Evolutionary conservation across 2,888 invertebrate genomes (phyloP).

Genomic region (Chalcosyrphus nemorum): DNA sequence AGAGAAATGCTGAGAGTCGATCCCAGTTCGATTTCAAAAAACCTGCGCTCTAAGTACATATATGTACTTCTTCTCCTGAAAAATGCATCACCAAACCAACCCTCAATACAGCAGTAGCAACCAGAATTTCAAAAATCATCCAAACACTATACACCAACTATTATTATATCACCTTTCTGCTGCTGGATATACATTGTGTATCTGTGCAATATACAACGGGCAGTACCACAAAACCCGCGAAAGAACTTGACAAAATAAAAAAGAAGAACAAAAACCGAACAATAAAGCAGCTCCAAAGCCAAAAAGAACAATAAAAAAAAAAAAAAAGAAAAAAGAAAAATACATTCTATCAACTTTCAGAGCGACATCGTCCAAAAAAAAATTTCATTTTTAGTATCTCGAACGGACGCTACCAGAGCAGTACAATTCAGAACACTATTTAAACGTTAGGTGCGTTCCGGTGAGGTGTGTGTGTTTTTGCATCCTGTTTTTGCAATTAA

Average conservation of each 20-base stretch:
- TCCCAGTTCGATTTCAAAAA: neutral
- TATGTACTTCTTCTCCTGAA: neutral
- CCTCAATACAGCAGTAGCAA: neutral
- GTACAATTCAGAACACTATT: conserved; percentile 41
- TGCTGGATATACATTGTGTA: conserved; percentile 47
- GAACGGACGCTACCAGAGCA: conserved; percentile 69
- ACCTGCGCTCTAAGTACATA: conserved; percentile 38
- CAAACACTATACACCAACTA: conserved; percentile 26
- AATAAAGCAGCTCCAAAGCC: conserved; percentile 7
- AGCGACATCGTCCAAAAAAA: conserved; percentile 52
- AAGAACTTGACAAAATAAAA: conserved; percentile 9
- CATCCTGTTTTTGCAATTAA: neutral
- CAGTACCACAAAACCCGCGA: conserved; percentile 37
- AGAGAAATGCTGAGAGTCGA: neutral
- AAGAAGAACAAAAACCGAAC: conserved; percentile 4
- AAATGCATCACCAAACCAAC: conserved; percentile 18
- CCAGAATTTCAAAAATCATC: neutral
- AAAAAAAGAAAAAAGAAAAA: conserved; percentile 14
- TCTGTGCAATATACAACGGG: conserved; percentile 52
- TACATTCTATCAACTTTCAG: conserved; percentile 53
- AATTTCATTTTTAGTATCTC: conserved; percentile 63
- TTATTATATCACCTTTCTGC: conserved; percentile 68
- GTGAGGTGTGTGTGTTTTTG: conserved; percentile 35
- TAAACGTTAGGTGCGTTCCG: conserved; percentile 57
- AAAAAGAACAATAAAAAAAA: conserved; percentile 6